phyloP scores from a whole-genome alignment of 2,888 invertebrate species.

The Chrysomela aeneicollis region DNA sequence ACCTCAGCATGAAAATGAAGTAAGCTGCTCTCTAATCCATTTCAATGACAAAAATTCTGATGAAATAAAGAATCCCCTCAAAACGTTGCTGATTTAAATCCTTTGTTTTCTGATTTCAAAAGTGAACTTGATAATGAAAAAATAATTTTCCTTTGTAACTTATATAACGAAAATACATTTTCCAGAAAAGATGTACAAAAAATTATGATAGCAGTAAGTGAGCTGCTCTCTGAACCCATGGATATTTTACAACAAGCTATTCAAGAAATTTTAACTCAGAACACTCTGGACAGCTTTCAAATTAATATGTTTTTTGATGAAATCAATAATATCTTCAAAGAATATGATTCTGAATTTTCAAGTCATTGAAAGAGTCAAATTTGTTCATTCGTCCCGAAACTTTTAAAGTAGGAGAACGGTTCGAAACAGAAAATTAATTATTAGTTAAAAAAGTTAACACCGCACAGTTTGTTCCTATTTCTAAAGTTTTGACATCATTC shows the following conservation, averaged over 20 bases:
- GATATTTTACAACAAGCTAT: conserved; percentile 20
- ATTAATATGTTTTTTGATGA: conserved; percentile 17
- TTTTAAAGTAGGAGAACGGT: conserved; percentile 7
- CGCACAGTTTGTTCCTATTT: conserved; percentile 24
- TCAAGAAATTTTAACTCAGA: background rate
- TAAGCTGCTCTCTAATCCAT: background rate
- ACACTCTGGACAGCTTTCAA: conserved; percentile 13
- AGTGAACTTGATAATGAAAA: conserved; percentile 1
- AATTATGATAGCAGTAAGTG: conserved; percentile 21
- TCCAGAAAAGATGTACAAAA: conserved; percentile 33
- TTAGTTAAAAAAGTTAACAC: conserved; percentile 19
- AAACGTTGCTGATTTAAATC: background rate
- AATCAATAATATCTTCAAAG: conserved; percentile 28
- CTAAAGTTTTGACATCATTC: conserved; percentile 21
- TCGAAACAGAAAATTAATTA: conserved; percentile 9
- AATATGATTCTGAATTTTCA: conserved; percentile 26
- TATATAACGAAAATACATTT: conserved; percentile 21
- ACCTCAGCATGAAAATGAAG: background rate
- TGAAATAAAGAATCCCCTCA: background rate
- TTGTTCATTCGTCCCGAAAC: background rate
- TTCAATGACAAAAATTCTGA: background rate
- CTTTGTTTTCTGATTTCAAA: conserved; percentile 10
- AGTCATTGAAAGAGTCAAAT: conserved; percentile 22
- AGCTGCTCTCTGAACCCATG: conserved; percentile 27
- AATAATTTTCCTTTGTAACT: background rate